Evolutionary conservation across 1,140 invertebrate species (phyloP).

Genomic region (Dysdera silvatica): DNA sequence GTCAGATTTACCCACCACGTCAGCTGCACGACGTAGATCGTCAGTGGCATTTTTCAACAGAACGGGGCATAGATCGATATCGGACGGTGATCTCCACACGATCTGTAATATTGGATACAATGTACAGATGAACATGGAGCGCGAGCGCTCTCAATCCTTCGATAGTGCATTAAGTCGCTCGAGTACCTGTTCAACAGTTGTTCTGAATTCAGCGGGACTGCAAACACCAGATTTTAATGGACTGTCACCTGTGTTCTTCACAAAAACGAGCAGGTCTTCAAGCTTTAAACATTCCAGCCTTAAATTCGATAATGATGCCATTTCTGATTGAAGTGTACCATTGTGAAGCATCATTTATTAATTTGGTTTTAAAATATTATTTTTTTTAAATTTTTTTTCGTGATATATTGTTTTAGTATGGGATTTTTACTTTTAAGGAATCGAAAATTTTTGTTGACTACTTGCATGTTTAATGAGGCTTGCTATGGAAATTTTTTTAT

Average conservation of each 20-base stretch:
- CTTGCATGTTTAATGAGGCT: too few relatives aligned
- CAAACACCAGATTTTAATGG: constrained; percentile 4
- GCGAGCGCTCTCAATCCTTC: constrained; percentile 20
- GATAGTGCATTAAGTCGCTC: constrained; percentile 24
- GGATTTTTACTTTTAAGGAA: too few relatives aligned
- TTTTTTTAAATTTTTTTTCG: too few relatives aligned
- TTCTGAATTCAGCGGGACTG: constrained; percentile 4
- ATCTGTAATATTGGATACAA: background rate
- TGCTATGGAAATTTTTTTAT: too few relatives aligned
- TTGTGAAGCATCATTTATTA: too few relatives aligned
- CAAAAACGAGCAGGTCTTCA: background rate
- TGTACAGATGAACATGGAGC: background rate
- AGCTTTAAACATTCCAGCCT: too few relatives aligned
- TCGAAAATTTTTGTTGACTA: too few relatives aligned
- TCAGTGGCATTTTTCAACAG: background rate
- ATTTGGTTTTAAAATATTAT: too few relatives aligned
- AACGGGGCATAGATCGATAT: constrained; percentile 5
- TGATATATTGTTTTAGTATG: too few relatives aligned
- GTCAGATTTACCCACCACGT: constrained; percentile 25
- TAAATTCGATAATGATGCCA: too few relatives aligned
- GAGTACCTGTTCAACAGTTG: constrained; percentile 1
- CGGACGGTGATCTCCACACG: background rate
- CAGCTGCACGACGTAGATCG: background rate
- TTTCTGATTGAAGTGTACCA: too few relatives aligned
- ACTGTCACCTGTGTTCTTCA: background rate